phyloP scores from a whole-genome alignment of 2,888 invertebrate species.

The Caradrina clavipalpis region DNA sequence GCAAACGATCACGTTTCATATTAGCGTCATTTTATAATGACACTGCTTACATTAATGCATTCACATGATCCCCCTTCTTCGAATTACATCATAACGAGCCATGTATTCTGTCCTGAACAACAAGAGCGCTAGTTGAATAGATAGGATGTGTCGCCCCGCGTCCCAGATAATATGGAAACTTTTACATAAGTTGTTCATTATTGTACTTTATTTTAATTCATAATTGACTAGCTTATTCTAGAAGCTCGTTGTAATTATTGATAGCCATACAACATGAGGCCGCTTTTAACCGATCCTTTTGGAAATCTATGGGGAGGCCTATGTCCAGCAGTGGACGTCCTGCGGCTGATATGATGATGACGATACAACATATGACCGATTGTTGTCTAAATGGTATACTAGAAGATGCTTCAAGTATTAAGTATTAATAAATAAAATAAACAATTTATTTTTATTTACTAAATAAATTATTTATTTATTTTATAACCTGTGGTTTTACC shows the following conservation, averaged over 20 bases:
- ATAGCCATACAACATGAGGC: neutral
- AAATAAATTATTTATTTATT: too few relatives aligned
- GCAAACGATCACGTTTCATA: conserved; percentile 64
- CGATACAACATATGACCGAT: too few relatives aligned
- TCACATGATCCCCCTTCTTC: conserved; percentile 56
- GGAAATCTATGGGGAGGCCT: too few relatives aligned
- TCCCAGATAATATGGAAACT: conserved; percentile 14
- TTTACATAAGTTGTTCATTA: neutral
- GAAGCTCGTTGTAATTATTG: neutral
- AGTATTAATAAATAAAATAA: too few relatives aligned
- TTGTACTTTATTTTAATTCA: neutral
- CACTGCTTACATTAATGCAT: conserved; percentile 62
- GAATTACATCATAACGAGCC: conserved; percentile 45
- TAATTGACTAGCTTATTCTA: neutral
- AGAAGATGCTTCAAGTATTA: too few relatives aligned
- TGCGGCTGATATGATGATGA: too few relatives aligned
- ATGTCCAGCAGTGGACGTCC: too few relatives aligned
- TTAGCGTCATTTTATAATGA: conserved; percentile 68
- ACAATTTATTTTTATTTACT: too few relatives aligned
- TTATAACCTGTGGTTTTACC: too few relatives aligned
- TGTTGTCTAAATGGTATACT: too few relatives aligned
- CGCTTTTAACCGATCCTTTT: too few relatives aligned
- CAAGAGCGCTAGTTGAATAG: conserved; percentile 5
- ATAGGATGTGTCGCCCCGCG: neutral
- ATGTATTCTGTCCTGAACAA: conserved; percentile 17